Evolutionary conservation across 2,888 invertebrate genomes (phyloP).

Genomic region (Meloe dianella): DNA sequence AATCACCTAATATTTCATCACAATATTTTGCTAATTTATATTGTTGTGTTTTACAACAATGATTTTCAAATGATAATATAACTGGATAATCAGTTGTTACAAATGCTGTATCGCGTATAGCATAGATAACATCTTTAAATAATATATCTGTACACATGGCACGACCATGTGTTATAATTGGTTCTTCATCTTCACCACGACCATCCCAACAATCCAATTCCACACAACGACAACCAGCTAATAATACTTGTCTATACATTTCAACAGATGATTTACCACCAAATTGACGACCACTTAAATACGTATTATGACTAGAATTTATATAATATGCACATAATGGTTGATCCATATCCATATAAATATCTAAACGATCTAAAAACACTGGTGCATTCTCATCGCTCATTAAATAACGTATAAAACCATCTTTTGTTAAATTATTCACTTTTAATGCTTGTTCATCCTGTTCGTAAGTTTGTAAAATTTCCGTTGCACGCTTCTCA

Average conservation of each 20-base stretch:
- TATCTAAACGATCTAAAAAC: conserved; percentile 95
- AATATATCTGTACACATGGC: conserved; percentile 99
- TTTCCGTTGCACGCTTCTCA: conserved; percentile 89
- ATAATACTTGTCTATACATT: conserved; percentile 96
- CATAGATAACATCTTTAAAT: conserved; percentile 97
- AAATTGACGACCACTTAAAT: conserved; percentile 93
- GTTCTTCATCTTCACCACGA: conserved; percentile 96
- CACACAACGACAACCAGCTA: conserved; percentile 97
- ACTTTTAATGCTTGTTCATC: conserved; percentile 75
- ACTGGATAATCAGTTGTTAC: conserved; percentile 97
- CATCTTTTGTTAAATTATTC: conserved; percentile 89
- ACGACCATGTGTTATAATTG: conserved; percentile 99
- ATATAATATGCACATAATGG: conserved; percentile 98
- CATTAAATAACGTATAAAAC: conserved; percentile 83
- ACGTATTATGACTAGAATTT: conserved; percentile 97
- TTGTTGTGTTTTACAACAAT: conserved; percentile 97
- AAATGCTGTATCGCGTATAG: conserved; percentile 97
- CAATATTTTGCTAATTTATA: conserved; percentile 98
- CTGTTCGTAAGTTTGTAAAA: conserved; percentile 92
- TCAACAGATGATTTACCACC: conserved; percentile 98
- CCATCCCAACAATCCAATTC: conserved; percentile 99
- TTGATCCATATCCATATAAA: conserved; percentile 99
- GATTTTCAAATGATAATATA: conserved; percentile 98
- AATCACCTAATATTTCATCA: conserved; percentile 94
- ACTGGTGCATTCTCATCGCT: conserved; percentile 99